Percentiles rank a stretch among this genome's conserved stretches.
Conservation (phyloP, 2,113 vertebrate genomes). For the Piliocolobus tephrosceles region DNA sequence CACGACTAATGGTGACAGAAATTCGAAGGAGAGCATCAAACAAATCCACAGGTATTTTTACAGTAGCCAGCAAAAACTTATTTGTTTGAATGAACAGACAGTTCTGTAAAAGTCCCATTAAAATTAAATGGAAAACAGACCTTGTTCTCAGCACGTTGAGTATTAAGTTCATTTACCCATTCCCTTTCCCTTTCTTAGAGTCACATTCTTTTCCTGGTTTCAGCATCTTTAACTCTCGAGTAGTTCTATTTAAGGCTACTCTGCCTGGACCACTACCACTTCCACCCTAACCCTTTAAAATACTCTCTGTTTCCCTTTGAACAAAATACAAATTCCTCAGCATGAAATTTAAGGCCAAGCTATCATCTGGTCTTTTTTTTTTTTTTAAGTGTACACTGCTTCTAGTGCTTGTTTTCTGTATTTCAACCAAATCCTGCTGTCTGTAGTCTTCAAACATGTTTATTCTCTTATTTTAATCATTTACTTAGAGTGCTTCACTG, state of each 20-base stretch:
- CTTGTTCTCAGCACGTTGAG: neutral
- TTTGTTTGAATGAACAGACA: neutral
- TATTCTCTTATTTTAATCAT: neutral
- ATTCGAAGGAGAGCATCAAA: slow-evolving; percentile 97
- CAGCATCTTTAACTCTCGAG: neutral
- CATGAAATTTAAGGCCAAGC: neutral
- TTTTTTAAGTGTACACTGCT: neutral
- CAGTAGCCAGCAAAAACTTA: neutral
- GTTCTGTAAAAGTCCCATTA: neutral
- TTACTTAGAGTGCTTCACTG: neutral
- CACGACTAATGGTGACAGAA: slow-evolving; percentile 98
- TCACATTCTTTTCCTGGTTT: neutral
- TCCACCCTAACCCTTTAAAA: neutral
- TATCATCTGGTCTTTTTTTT: neutral
- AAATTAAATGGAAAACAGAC: neutral
- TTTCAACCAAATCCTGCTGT: neutral
- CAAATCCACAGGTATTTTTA: slow-evolving; percentile 95
- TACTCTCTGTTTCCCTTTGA: neutral
- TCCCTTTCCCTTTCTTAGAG: neutral
- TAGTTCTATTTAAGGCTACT: neutral
- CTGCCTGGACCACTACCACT: neutral
- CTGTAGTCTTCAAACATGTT: neutral
- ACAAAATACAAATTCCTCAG: neutral
- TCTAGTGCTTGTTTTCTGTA: neutral
- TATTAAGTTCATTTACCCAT: neutral